Base-by-base conservation (phyloP, 2,888 invertebrate species). In the Drosophila vallismaia region DNA sequence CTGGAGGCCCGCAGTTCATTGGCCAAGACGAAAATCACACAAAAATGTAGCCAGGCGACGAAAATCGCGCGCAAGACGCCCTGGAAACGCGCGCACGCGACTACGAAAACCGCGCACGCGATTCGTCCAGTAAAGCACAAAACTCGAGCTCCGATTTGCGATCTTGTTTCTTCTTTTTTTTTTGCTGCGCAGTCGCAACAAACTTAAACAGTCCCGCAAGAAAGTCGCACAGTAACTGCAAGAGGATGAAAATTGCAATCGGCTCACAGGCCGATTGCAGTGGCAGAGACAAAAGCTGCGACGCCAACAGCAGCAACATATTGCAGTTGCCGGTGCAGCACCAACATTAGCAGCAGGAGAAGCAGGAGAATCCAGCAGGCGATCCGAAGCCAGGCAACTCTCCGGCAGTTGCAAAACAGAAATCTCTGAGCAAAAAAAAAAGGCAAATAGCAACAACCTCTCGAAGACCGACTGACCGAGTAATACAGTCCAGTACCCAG, bases 401-500 rank as follows among this genome's bases (percentile, higher is more conserved):
- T 72, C 56, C 59, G 73, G 64, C 71, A 75, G 76, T 75, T 86
- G 73, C 87, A 76, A 79, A 75, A 81, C 76, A 73, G 57, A 79
- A 76, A 74, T 74, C 64, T 77, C 75, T 58, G 71, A 71, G 75
- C 75, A 80, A 72, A 74, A 71, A 66, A 66, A 60, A 54, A 58
- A 48, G 64, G 72, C 66, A 66, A 56, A 90, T 90, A 91, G 90
- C 91, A 91, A 91, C 90, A 91, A 91, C 90, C 90, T 91, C 91
- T 91, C 91, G 88, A 91, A 92, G 91, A 92, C 92, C 92, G 91
- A 92, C 92, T 92, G 92, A 92, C 92, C 92, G 92, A 92, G 92
- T 92, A 92, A 92, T 91, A 91, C 91, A 91, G 90, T 91, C 90
- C 90, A 90, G 87, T 69, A 71, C 19, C 44, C 44, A 44, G 24